Evolutionary conservation across 2,888 invertebrate species (phyloP).

Genomic region (Alloplasta piceator): DNA sequence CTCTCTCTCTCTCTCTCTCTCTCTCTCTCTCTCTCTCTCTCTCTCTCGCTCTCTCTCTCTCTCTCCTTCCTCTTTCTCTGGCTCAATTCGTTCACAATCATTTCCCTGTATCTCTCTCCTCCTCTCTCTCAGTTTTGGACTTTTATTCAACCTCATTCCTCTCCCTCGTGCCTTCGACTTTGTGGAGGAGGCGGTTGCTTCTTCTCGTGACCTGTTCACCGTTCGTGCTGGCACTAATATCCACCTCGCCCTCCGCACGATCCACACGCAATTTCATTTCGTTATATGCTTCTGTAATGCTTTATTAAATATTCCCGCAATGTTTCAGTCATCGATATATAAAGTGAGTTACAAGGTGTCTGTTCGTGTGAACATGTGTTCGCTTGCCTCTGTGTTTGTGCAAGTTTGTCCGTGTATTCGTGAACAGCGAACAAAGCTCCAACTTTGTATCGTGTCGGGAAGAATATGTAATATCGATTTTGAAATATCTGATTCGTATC

Average conservation of each 20-base stretch:
- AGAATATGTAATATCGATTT: neutral
- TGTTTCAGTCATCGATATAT: conserved; percentile 30
- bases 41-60: conserved; percentile 38
- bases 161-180: neutral
- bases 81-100: conserved; percentile 11
- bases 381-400: neutral
- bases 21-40: neutral
- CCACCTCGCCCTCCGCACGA: conserved; percentile 4
- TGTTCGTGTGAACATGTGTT: neutral
- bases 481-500: neutral
- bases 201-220: conserved; percentile 14
- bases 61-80: neutral
- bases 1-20: conserved; percentile 5
- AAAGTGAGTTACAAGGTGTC: neutral
- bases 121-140: conserved; percentile 19
- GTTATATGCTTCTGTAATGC: conserved; percentile 7
- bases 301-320: conserved; percentile 38
- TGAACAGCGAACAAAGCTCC: neutral
- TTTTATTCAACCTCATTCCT: conserved; percentile 34
- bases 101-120: conserved; percentile 9
- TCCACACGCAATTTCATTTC: conserved; percentile 5
- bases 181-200: conserved; percentile 24
- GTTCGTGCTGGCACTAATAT: conserved; percentile 28
- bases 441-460: neutral
- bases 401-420: neutral